Percentiles rank a stretch among this genome's conserved stretches.
These are phyloP conservation scores for Amiota mariae DNA, from an alignment of 2,888 invertebrate genomes.

Conservation along the genomic window DNA sequence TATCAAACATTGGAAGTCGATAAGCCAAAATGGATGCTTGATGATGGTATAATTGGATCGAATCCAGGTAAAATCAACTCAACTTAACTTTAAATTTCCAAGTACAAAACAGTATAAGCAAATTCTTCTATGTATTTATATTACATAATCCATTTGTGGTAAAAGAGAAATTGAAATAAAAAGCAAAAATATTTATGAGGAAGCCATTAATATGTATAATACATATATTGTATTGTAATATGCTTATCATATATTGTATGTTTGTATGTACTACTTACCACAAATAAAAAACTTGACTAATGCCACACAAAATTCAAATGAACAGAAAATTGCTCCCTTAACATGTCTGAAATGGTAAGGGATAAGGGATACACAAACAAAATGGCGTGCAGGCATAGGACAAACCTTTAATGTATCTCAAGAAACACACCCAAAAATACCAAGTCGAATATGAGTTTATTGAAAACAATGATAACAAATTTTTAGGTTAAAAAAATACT, in stretches of 20 bases:
- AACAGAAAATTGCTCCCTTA: neutral
- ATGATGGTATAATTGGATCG: conserved; percentile 88
- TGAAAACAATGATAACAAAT: neutral
- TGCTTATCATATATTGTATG: neutral
- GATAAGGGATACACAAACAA: neutral
- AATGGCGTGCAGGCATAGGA: neutral
- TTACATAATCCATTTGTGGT: no score
- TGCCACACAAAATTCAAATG: conserved; percentile 1
- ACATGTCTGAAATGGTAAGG: neutral
- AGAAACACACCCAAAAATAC: conserved; percentile 18
- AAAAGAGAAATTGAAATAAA: neutral
- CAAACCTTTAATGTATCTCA: neutral
- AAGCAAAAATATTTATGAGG: neutral
- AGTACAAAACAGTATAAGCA: neutral
- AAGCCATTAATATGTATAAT: conserved; percentile 1
- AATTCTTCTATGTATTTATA: neutral
- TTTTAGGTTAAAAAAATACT: neutral
- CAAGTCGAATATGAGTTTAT: neutral
- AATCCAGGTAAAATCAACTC: conserved; percentile 86
- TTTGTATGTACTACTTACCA: no score
- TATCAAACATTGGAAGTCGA: conserved; percentile 90
- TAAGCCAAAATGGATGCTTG: conserved; percentile 92
- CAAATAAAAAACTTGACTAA: no score
- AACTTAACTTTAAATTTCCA: neutral
- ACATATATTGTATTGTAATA: neutral